Evolutionary conservation across 2,888 invertebrate species (phyloP).

Genomic region (Leptopilina myrica): DNA sequence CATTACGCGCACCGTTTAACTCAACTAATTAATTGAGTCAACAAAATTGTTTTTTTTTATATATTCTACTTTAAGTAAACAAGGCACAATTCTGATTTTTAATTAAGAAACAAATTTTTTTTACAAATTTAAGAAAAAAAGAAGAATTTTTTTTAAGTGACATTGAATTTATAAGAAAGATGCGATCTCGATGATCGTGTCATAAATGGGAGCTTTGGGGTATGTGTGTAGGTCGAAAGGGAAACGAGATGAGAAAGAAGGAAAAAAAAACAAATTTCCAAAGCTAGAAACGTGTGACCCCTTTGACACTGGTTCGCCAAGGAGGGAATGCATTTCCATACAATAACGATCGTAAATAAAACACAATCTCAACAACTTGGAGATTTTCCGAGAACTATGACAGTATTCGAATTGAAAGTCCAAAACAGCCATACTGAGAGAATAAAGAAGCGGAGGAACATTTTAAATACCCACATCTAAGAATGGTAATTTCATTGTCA

Average conservation of each 20-base stretch:
- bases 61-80: too few relatives aligned
- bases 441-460: too few relatives aligned
- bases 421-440: not conserved
- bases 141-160: constrained; percentile 39
- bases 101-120: too few relatives aligned
- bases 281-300: constrained; percentile 60
- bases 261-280: constrained; percentile 59
- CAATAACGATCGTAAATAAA: constrained; percentile 59
- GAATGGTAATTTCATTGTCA: too few relatives aligned
- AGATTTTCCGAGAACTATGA: constrained; percentile 61
- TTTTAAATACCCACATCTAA: too few relatives aligned
- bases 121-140: constrained; percentile 23
- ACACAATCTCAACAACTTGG: constrained; percentile 41
- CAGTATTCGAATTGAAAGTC: not conserved
- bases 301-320: constrained; percentile 63
- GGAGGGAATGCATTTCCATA: constrained; percentile 64
- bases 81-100: too few relatives aligned
- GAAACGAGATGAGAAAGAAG: constrained; percentile 53
- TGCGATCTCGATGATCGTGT: constrained; percentile 55
- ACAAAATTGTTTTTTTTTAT: too few relatives aligned
- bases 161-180: constrained; percentile 29
- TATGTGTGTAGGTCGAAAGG: constrained; percentile 49
- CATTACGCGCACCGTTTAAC: constrained; percentile 3
- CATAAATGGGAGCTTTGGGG: constrained; percentile 57
- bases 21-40: too few relatives aligned